Evolutionary conservation across 2,888 invertebrate species (phyloP), one percentile per base, ranked within the genome.

Genomic region (Troides aeacus): DNA sequence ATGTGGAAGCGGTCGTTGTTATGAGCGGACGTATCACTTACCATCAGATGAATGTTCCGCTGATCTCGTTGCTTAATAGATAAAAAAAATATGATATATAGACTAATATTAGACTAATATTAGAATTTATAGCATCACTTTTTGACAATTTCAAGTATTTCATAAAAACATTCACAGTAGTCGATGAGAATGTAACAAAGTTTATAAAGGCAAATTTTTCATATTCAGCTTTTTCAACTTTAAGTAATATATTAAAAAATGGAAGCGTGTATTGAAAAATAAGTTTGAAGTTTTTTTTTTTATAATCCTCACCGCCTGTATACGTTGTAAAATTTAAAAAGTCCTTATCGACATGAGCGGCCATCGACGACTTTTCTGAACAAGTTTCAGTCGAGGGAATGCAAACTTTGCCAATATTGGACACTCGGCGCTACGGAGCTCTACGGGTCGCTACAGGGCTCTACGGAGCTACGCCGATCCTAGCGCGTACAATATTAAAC

Each of bases 401-500:
- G 36, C 30, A 63, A 82, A 83, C 76, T 82, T 82, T 76, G 64
- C 77, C 77, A 81, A 82, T 81, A 79, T 78, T 75, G 77, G 73
- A 75, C 75, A 78, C 76, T 77, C 71, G 67, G 70, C 71, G 68
- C 76, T 75, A 73, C 74, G 72, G 57, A 30, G 63, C 63, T 61
- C 50, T 18, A 50, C 50, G 50, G 5, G 17, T 30, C 30, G 50
- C 50, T 50, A 50, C 50, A 1, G 1, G 10, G 23, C 59, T 66
- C 30, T 30, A 30, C 30, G 30, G 5, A 30, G 30, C 30, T 30
- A 30, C 30, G 4, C 5, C 30, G 58, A 60, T 21, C 30, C 39
- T 62, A 42, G 50, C 63, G 58, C 66, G 59, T 63, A 70, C 70
- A 66, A 70, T 70, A 66, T 66, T 70, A 70, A 66, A 56, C 63